Evolutionary conservation across 2,113 vertebrate species (phyloP).

Genomic region (Lipophrys pholis): DNA sequence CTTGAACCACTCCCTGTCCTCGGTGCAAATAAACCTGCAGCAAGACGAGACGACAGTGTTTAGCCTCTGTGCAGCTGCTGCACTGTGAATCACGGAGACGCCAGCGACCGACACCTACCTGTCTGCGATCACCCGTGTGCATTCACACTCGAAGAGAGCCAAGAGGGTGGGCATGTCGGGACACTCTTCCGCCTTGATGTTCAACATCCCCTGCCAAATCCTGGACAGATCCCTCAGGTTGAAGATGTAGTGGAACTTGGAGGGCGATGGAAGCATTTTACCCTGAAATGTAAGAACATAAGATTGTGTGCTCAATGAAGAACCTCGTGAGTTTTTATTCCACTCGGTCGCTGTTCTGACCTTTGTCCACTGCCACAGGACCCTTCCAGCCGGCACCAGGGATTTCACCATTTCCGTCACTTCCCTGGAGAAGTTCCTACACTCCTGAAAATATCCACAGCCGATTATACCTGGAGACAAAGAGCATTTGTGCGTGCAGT

Average conservation of each 20-base stretch:
- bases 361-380: constrained; percentile 92
- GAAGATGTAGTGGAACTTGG: constrained; percentile 93
- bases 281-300: constrained; percentile 79
- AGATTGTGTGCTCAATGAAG: constrained; percentile 44
- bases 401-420: constrained; percentile 79
- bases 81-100: no score
- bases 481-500: no score
- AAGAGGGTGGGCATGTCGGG: constrained; percentile 69
- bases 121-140: constrained; percentile 86
- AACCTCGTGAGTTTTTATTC: background rate
- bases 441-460: constrained; percentile 86
- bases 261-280: constrained; percentile 92
- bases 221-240: constrained; percentile 92
- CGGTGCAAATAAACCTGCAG: constrained; percentile 66
- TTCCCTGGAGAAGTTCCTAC: constrained; percentile 82
- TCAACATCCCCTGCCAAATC: constrained; percentile 94
- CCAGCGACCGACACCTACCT: no score
- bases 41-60: background rate
- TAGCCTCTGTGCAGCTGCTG: background rate
- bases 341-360: constrained; percentile 66
- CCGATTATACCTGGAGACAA: constrained; percentile 84
- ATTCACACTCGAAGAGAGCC: constrained; percentile 75
- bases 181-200: constrained; percentile 84
- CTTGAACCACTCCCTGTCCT: constrained; percentile 87
- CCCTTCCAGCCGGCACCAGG: constrained; percentile 84